Evolutionary conservation across 1,140 invertebrate genomes (phyloP), one percentile per base, ranked within the genome.

Genomic region (Meloidogyne hapla): DNA sequence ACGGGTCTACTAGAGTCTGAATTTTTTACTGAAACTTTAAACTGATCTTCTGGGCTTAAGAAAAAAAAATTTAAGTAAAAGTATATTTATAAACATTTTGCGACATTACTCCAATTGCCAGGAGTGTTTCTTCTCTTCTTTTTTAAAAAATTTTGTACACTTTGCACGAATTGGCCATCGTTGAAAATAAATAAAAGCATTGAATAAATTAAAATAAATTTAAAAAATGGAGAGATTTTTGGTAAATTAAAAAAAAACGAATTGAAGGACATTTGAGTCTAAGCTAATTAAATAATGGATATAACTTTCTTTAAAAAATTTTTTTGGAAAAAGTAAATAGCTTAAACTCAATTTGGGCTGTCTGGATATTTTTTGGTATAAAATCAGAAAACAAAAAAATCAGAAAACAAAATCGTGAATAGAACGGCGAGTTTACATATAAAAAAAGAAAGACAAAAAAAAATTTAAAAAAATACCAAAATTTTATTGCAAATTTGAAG

Each of bases 91-190:
- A n/a, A n/a, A 21, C 12, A 42, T 13, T 56, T 56, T 56, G 48
- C 48, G 48, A 56, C 48, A n/a, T 8, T 9, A 8, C n/a, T 5
- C 4, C 45, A n/a, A n/a, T 18, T 48, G 13, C 13, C 13, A 48
- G 18, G 45, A 48, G 45, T 48, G 18, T 48, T 56, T n/a, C 12
- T 56, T n/a, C n/a, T 56, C n/a, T n/a, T n/a, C n/a, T n/a, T 8
- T 48, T 48, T 48, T n/a, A 56, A n/a, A n/a, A n/a, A n/a, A 56
- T 62, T 63, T 38, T 73, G 71, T 73, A 73, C 71, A 73, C 56
- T 73, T 73, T 73, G 71, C 71, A 73, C 71, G 71, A 73, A 73
- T 73, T 72, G 40, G 40, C 40, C 71, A 61, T 61, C 64, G 61
- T 73, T 28, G 61, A 45, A 70, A 70, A 69, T 5, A 66, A 10